phyloP scores from a whole-genome alignment of 2,888 invertebrate species.

The Tineola bisselliella region DNA sequence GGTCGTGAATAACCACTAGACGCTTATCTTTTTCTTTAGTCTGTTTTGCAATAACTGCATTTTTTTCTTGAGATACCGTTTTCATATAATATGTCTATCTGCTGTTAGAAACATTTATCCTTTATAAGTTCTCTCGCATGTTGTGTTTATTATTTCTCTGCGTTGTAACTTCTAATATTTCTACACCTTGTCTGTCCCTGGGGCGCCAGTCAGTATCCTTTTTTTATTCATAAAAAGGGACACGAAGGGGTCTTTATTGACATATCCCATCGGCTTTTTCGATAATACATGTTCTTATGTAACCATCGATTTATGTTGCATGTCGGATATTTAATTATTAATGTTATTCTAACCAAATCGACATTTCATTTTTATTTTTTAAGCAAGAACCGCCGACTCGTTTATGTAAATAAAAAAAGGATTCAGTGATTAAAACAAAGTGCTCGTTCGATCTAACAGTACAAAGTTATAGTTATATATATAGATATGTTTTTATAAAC shows the following conservation, averaged over 20 bases:
- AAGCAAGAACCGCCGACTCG: neutral
- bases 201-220: neutral
- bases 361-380: neutral
- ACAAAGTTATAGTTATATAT: slow-evolving; percentile 8
- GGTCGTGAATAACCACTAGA: neutral
- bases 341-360: neutral
- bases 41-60: slow-evolving; percentile 2
- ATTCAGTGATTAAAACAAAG: neutral
- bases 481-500: slow-evolving; percentile 10
- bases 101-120: neutral
- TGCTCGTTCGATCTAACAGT: neutral
- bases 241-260: neutral
- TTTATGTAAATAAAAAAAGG: neutral
- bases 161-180: neutral
- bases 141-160: neutral
- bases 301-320: neutral
- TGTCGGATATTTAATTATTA: neutral
- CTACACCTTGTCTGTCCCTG: slow-evolving; percentile 1
- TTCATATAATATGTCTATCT: no score
- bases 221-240: neutral
- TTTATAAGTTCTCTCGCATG: no score
- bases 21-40: neutral
- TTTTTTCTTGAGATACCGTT: neutral
- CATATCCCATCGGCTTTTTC: neutral
- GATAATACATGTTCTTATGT: neutral